Conservation (phyloP, 2,888 invertebrate species). For the Harpalus rubripes region DNA sequence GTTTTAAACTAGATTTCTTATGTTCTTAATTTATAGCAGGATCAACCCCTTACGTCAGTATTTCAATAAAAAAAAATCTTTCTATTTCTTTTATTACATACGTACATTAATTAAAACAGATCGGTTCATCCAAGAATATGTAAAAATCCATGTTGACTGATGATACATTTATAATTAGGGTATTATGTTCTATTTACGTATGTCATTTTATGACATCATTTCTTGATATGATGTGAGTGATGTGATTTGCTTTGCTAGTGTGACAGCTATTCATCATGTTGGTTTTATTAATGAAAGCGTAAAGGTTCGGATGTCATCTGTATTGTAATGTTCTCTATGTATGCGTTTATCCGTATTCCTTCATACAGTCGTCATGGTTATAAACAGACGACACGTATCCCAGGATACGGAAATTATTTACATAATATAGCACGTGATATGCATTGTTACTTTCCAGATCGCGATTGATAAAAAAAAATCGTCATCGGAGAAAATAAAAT, state of each 20-base stretch:
- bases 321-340: neutral
- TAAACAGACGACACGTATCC: conserved; percentile 33
- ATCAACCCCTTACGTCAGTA: too few species aligned
- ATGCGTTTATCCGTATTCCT: conserved; percentile 32
- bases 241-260: conserved; percentile 34
- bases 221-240: neutral
- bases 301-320: conserved; percentile 31
- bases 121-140: too few species aligned
- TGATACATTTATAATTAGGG: too few species aligned
- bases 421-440: conserved; percentile 22
- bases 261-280: conserved; percentile 44
- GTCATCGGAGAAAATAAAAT: too few species aligned
- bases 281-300: conserved; percentile 36
- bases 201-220: conserved; percentile 15
- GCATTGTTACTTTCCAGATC: conserved; percentile 19
- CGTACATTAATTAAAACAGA: too few species aligned
- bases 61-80: too few species aligned
- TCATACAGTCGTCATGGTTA: conserved; percentile 26
- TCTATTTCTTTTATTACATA: too few species aligned
- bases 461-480: neutral
- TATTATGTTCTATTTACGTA: too few species aligned
- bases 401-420: conserved; percentile 48
- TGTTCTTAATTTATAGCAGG: too few species aligned
- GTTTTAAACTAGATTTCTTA: too few species aligned
- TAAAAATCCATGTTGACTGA: too few species aligned